Evolutionary conservation across 1,140 invertebrate species (phyloP).

Genomic region (Trissolcus basalis): DNA sequence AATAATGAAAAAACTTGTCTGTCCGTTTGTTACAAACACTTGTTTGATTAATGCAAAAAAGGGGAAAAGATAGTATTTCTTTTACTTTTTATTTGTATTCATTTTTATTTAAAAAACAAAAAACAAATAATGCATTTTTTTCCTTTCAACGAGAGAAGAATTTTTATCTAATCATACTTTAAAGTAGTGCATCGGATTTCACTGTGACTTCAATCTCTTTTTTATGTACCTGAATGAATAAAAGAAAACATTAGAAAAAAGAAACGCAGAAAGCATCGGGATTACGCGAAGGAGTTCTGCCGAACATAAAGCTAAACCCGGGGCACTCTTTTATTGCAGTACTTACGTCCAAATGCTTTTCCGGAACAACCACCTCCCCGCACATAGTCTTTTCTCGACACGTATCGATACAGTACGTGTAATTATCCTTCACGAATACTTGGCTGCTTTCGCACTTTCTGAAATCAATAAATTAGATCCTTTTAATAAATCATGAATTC

Average conservation of each 20-base stretch:
- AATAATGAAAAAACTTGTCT: not conserved
- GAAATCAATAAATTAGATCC: conserved; percentile 46
- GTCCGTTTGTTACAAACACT: too few relatives aligned
- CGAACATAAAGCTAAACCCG: conserved; percentile 3
- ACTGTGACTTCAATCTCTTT: conserved; percentile 1
- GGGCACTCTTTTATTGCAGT: conserved; percentile 21
- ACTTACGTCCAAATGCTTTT: conserved; percentile 93
- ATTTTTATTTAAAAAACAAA: too few relatives aligned
- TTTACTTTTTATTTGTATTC: too few relatives aligned
- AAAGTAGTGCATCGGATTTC: not conserved
- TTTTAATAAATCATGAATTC: too few relatives aligned
- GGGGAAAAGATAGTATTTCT: too few relatives aligned
- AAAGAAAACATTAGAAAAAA: not conserved
- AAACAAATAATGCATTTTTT: too few relatives aligned
- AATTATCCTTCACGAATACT: conserved; percentile 87
- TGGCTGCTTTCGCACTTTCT: conserved; percentile 89
- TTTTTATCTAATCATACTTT: not conserved
- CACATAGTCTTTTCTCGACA: conserved; percentile 93
- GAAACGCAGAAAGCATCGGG: conserved; percentile 5
- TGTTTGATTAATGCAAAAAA: too few relatives aligned
- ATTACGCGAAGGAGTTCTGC: conserved; percentile 2
- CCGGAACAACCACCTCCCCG: conserved; percentile 94
- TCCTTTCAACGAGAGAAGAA: too few relatives aligned
- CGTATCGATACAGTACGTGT: conserved; percentile 90
- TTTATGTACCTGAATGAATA: not conserved